Evolutionary conservation across 2,113 vertebrate species (phyloP), one percentile per base, ranked within the genome.

Genomic region (Clarias batrachus): DNA sequence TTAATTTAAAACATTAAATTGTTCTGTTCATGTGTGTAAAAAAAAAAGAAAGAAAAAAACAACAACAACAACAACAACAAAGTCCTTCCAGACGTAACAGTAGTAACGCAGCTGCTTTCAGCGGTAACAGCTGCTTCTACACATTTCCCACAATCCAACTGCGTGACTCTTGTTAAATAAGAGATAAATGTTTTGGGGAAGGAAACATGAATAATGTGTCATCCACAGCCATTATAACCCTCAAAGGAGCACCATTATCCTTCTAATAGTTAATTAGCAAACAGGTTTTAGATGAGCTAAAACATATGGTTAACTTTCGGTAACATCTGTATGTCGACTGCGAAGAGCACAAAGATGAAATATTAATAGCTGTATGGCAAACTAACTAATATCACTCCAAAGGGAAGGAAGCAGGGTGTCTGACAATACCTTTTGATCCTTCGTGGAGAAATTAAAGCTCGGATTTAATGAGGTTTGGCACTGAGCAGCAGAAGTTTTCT

Each of bases 311-410:
- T 84, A 63, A 89, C 73, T 90, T 87, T 90, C 82, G 30, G 71
- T 73, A 94, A 93, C 93, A 94, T 90, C 93, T 94, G 94, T 89
- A 92, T 85, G 17, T 82, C 65, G 68, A 63, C 85, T 85, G 86
- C 84, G 77, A 87, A 83, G 65, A 59, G 74, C 78, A 84, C 70
- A 68, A 79, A 85, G 78, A 92, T 92, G 92, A 81, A 95, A 94
- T 93, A 95, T 94, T 94, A 93, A 95, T 93, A 83, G 88, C 82
- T 85, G 87, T 89, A 74, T 56, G 86, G 85, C 92, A 88, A 92
- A 92, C 89, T 89, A 89, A 90, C 89, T 89, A 89, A 90, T 89
- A 91, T 65, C 86, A 77, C 90, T 89, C 87, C 82, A 76, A 62
- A 60, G 90, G 89, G 89, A 59, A 82, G 60, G 83, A 60, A 87